Base-by-base conservation (phyloP, 2,888 invertebrate genomes). In the Clitarchus hookeri region DNA sequence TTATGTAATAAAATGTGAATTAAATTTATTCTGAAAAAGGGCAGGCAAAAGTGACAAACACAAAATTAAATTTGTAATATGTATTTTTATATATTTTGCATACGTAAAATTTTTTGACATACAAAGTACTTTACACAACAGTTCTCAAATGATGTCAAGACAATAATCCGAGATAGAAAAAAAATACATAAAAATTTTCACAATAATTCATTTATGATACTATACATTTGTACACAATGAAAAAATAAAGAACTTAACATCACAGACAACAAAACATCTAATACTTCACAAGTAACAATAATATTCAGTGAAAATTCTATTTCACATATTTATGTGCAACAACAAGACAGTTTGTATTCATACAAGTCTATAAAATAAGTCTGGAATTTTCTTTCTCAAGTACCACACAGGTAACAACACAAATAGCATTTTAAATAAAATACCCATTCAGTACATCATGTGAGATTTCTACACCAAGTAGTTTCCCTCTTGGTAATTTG, bases 241-340 rank as follows among this genome's bases (percentile, higher is more conserved):
- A 87, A 86, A 87, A 84, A 86, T 86, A 85, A 23, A 84, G 86
- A 86, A 82, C 82, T 84, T 87, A 86, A 87, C 86, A 87, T 87
- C 87, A 87, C 87, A 87, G 87, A 87, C 86, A 87, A 86, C 86
- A 87, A 85, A 85, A 84, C 84, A 87, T 79, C 84, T 87, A 87
- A 85, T 87, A 87, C 85, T 86, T 87, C 80, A 87, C 82, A 82
- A 82, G 27, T 82, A 82, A 82, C 82, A 82, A 82, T 82, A 82
- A 82, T 82, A 44, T 82, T 65, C 65, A 65, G 65, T 65, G 65
- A 65, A 65, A 65, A 65, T 65, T 65, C 65, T 65, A 65, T 65
- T 65, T 65, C 65, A 65, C 65, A 65, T 65, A 11, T 65, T 65
- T 65, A 65, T 65, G 65, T 65, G 65, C 65, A 65, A 65, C n/a